Evolutionary conservation across 2,797 vertebrate genomes (phyloP), one percentile per base, ranked within the genome.

Genomic region (Falco concolor): DNA sequence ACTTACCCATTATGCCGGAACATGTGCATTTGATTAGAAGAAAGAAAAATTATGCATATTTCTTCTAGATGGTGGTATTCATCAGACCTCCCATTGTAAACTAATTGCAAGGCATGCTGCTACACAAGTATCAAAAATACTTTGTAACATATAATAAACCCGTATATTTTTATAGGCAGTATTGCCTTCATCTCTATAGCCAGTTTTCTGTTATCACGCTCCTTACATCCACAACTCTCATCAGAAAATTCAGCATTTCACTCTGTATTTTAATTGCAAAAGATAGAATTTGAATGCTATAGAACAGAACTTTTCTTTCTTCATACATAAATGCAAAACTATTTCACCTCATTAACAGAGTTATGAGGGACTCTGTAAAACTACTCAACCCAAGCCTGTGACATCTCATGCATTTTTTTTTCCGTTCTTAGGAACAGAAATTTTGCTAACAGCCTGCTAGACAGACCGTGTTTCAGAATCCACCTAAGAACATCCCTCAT

Each of bases 1-100:
- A 94, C 96, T 75, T 92, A 74, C 24, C 94, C 74, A 87, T 95
- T 96, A 95, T 78, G 95, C 89, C 84, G 96, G 89, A 97, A 97
- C 94, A 97, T 80, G 97, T 96, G 89, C 80, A 74, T 95, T 96
- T 97, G 95, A 97, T 97, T 98, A 98, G 90, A 95, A 96, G 83
- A 93, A 93, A 92, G 68, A 96, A 75, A 96, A 97, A 95, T 84
- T 61, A 93, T 91, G 90, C 83, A 76, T 83, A 76, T 92, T 97
- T 97, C 49, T 95, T 92, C 88, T 87, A 84, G 82, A 93, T 91
- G 75, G 89, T 87, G 72, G 85, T 76, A 76, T 80, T 86, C 96
- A 96, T 90, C 93, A 95, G 94, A 95, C 84, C 74, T 84, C 84
- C 67, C 89, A 96, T 30, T 90, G 78, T 84, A 96, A 95, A 89